Conservation (phyloP, 2,797 vertebrate genomes). For the Xenops minutus region DNA sequence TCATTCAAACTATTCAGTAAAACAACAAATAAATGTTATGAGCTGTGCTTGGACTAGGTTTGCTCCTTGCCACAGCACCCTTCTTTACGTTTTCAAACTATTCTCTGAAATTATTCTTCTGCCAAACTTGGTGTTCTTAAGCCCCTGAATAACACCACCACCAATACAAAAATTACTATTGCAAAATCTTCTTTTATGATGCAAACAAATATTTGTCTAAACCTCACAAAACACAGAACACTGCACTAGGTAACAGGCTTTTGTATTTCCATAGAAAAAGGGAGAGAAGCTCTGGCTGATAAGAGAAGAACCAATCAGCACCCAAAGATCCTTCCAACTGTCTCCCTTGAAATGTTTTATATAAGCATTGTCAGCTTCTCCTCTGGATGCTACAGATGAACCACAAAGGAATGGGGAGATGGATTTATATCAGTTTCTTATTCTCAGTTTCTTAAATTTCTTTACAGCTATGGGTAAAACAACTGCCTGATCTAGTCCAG, state of each 20-base stretch:
- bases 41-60: not conserved
- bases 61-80: not conserved
- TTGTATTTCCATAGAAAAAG: not conserved
- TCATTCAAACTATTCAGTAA: not conserved
- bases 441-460: not conserved
- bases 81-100: not conserved
- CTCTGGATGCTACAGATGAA: not conserved
- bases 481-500: not conserved
- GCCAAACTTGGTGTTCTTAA: fast-evolving
- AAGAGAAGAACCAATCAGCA: not conserved
- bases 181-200: not conserved
- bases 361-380: not conserved
- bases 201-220: not conserved
- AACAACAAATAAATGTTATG: not conserved
- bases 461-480: not conserved
- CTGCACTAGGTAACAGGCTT: not conserved
- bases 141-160: not conserved
- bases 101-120: not conserved
- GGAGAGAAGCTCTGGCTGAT: not conserved
- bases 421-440: not conserved
- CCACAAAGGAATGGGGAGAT: not conserved
- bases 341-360: not conserved
- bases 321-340: not conserved
- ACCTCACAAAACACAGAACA: not conserved
- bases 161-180: not conserved